Evolutionary conservation across 2,797 vertebrate species (phyloP).

Genomic region (Botia kubotai): DNA sequence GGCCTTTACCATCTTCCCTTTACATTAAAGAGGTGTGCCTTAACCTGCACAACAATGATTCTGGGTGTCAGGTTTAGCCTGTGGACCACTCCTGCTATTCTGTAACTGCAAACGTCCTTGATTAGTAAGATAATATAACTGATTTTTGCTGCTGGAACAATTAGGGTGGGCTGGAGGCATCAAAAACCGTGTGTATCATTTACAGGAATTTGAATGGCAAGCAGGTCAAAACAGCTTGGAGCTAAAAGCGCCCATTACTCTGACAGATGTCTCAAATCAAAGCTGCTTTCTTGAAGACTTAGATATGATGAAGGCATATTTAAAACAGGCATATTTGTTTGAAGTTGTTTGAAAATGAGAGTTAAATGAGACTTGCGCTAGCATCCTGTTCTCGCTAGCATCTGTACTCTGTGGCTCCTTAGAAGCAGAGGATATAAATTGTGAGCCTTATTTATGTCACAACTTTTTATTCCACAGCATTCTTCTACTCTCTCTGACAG

Average conservation of each 20-base stretch:
- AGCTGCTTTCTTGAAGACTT: slow-evolving; percentile 31
- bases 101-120: slow-evolving; percentile 41
- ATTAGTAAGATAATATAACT: neutral
- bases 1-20: slow-evolving; percentile 45
- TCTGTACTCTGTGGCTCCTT: slow-evolving; percentile 39
- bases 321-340: neutral
- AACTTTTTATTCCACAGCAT: slow-evolving; percentile 59
- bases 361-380: slow-evolving; percentile 34
- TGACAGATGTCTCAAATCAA: slow-evolving; percentile 62
- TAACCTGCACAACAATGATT: slow-evolving; percentile 51
- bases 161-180: slow-evolving; percentile 8
- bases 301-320: neutral
- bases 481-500: slow-evolving; percentile 57
- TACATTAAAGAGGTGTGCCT: slow-evolving; percentile 61
- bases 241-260: slow-evolving; percentile 9
- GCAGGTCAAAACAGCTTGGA: slow-evolving; percentile 50
- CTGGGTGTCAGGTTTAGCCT: slow-evolving; percentile 57
- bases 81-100: slow-evolving; percentile 28
- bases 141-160: slow-evolving; percentile 36
- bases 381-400: slow-evolving; percentile 39
- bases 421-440: slow-evolving; percentile 63
- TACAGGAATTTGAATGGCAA: slow-evolving; percentile 52
- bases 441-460: slow-evolving; percentile 61
- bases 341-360: neutral
- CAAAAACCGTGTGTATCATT: slow-evolving; percentile 35